Evolutionary conservation across 2,797 vertebrate species (phyloP).

Genomic region (Poeciliopsis paucimaculata): DNA sequence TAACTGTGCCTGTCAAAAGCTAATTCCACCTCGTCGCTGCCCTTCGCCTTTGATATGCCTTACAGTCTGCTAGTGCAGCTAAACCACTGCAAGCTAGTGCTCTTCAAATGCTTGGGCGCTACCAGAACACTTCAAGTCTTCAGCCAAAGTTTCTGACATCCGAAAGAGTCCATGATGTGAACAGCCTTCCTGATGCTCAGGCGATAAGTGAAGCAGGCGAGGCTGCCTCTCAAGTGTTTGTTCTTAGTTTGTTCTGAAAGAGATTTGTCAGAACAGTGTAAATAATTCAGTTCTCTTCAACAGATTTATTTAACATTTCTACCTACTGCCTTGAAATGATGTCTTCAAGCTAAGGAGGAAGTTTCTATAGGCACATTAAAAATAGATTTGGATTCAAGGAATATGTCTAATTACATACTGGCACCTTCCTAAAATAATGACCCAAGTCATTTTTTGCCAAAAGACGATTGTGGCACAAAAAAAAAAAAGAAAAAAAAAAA

Average conservation of each 20-base stretch:
- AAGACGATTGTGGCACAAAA: too few relatives aligned
- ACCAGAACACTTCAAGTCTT: conserved; percentile 60
- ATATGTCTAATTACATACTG: conserved; percentile 60
- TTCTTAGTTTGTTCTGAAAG: conserved; percentile 43
- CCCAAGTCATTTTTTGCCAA: too few relatives aligned
- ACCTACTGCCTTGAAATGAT: conserved; percentile 63
- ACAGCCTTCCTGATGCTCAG: conserved; percentile 55
- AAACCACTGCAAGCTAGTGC: conserved; percentile 27
- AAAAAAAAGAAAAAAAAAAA: too few relatives aligned
- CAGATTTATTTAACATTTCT: conserved; percentile 37
- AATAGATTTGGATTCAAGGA: conserved; percentile 57
- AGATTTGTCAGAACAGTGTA: conserved; percentile 26
- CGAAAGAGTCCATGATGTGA: conserved; percentile 51
- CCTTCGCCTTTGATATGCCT: conserved; percentile 56
- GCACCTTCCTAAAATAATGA: too few relatives aligned
- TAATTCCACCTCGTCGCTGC: conserved; percentile 49
- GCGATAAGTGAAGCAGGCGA: conserved; percentile 47
- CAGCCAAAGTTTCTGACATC: conserved; percentile 45
- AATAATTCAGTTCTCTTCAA: conserved; percentile 26
- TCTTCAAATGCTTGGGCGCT: conserved; percentile 46
- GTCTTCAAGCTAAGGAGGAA: conserved; percentile 47
- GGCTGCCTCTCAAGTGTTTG: conserved; percentile 40
- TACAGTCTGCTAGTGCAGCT: conserved; percentile 48
- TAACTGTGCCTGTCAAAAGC: conserved; percentile 56
- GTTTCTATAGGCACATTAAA: conserved; percentile 52